Evolutionary conservation across 1,140 invertebrate genomes (phyloP).

Genomic region (Drosophila sulfurigaster): DNA sequence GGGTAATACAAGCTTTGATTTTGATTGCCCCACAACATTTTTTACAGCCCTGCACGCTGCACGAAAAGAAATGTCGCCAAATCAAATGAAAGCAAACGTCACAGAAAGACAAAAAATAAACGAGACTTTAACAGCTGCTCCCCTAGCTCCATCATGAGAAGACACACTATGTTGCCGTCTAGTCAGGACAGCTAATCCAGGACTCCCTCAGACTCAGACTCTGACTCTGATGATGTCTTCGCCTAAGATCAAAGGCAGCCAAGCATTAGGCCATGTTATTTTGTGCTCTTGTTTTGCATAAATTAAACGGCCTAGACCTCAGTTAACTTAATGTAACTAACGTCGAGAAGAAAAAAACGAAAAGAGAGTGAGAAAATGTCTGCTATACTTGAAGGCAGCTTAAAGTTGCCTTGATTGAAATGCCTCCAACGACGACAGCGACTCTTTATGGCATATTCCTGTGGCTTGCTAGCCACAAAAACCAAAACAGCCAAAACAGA

Average conservation of each 20-base stretch:
- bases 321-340: constrained; percentile 31
- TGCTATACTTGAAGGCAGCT: constrained; percentile 31
- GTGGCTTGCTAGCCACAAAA: constrained; percentile 41
- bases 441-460: constrained; percentile 35
- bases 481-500: constrained; percentile 25
- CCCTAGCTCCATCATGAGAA: neutral
- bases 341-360: neutral
- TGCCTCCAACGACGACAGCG: neutral
- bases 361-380: constrained; percentile 4
- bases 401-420: constrained; percentile 47
- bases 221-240: constrained; percentile 6
- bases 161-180: constrained; percentile 12
- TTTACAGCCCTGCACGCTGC: neutral
- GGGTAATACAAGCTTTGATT: constrained; percentile 45
- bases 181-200: constrained; percentile 27
- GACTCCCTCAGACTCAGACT: neutral
- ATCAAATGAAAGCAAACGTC: constrained; percentile 19
- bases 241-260: constrained; percentile 57
- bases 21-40: constrained; percentile 33
- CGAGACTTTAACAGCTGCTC: constrained; percentile 16
- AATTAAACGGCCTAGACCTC: constrained; percentile 40
- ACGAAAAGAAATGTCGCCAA: constrained; percentile 23
- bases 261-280: constrained; percentile 56
- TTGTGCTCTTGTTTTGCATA: constrained; percentile 47
- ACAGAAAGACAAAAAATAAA: constrained; percentile 21